phyloP scores from a whole-genome alignment of 2,113 vertebrate species.

The Lontra canadensis region DNA sequence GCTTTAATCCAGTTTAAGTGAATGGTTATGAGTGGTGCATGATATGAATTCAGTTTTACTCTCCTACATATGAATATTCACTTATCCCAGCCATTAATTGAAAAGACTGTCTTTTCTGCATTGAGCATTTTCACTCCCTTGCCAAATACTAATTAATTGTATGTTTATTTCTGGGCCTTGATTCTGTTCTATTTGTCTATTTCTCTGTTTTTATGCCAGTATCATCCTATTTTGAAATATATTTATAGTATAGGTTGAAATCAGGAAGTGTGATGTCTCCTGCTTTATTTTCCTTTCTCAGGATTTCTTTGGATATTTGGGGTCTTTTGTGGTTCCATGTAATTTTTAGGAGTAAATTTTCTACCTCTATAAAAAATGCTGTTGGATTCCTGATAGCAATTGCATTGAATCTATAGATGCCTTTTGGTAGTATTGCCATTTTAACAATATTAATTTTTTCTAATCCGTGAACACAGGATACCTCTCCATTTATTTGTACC shows the following conservation, averaged over 20 bases:
- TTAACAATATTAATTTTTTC: neutral
- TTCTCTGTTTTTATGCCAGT: neutral
- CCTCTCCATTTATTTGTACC: neutral
- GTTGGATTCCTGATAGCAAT: neutral
- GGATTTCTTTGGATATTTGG: neutral
- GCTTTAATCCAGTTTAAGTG: neutral
- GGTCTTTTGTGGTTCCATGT: neutral
- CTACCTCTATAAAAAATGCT: neutral
- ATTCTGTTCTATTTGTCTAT: neutral
- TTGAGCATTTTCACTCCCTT: neutral
- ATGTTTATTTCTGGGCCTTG: neutral
- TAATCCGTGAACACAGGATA: neutral
- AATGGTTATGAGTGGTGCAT: neutral
- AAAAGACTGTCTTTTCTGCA: neutral
- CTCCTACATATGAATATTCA: neutral
- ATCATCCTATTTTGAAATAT: neutral
- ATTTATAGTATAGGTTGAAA: neutral
- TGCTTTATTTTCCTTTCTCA: neutral
- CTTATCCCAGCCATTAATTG: neutral
- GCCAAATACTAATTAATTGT: neutral
- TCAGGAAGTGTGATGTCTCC: neutral
- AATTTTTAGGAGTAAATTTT: neutral
- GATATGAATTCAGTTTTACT: neutral
- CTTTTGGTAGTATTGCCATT: neutral
- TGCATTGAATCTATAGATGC: neutral